Evolutionary conservation across 1,140 invertebrate species (phyloP).

Genomic region (Carposina sasakii): DNA sequence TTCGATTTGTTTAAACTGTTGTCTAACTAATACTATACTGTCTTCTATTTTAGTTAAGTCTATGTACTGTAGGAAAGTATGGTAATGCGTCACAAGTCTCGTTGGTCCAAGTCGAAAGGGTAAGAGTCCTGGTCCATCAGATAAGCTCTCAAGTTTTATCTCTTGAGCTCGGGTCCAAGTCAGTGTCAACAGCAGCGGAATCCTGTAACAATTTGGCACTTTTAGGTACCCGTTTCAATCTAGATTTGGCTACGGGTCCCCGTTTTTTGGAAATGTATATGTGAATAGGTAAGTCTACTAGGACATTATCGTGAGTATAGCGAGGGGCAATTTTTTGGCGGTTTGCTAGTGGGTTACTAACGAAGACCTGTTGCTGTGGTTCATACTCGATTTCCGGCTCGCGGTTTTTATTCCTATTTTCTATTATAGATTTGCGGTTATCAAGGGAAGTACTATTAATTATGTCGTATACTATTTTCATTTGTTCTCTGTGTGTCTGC

Average conservation of each 20-base stretch:
- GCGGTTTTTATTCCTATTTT: neutral
- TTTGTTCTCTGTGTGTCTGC: neutral
- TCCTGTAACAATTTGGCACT: neutral
- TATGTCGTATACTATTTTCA: neutral
- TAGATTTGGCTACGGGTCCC: neutral
- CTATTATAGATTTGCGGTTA: neutral
- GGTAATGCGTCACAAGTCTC: neutral
- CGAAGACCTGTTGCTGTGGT: neutral
- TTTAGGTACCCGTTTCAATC: neutral
- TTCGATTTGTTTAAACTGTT: neutral
- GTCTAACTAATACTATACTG: neutral
- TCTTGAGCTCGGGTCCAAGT: neutral
- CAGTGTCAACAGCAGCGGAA: neutral
- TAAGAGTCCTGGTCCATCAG: neutral
- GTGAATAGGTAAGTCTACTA: neutral
- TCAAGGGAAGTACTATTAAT: neutral
- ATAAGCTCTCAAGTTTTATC: neutral
- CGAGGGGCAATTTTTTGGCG: neutral
- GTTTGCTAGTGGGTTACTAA: neutral
- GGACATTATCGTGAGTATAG: neutral
- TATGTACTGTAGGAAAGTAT: neutral
- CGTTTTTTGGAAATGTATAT: neutral
- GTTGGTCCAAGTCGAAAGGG: slow-evolving; percentile 4
- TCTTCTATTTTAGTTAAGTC: neutral
- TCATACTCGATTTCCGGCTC: neutral